Evolutionary conservation across 1,140 invertebrate species (phyloP).

Genomic region (Periplaneta americana): DNA sequence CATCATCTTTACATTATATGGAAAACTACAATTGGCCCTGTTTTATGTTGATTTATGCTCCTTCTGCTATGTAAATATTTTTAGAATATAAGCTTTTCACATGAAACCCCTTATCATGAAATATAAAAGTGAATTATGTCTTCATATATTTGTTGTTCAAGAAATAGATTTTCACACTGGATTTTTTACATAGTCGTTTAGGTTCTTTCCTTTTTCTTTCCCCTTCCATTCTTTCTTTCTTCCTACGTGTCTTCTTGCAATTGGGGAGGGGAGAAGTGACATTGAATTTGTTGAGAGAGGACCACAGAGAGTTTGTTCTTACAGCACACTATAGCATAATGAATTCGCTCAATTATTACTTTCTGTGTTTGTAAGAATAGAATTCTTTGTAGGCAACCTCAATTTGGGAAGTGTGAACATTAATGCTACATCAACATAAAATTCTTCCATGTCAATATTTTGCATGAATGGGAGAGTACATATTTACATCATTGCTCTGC

Average conservation of each 20-base stretch:
- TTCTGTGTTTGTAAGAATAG: background rate
- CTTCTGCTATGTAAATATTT: background rate
- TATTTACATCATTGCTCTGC: background rate
- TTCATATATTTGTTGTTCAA: background rate
- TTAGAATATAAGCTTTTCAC: background rate
- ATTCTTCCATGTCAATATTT: background rate
- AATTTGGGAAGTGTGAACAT: background rate
- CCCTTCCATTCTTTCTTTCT: background rate
- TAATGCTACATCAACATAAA: background rate
- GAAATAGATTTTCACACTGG: background rate
- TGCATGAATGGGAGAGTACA: background rate
- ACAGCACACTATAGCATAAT: background rate
- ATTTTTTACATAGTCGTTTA: background rate
- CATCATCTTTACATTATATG: background rate
- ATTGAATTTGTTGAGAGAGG: background rate
- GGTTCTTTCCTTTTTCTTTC: background rate
- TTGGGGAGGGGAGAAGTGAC: background rate
- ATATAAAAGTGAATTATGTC: background rate
- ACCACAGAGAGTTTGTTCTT: background rate
- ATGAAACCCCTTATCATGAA: background rate
- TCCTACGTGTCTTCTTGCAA: background rate
- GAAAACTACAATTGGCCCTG: background rate
- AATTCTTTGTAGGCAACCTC: background rate
- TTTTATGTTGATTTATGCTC: background rate
- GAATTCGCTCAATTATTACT: background rate